Evolutionary conservation across 2,888 invertebrate genomes (phyloP), one percentile per base, ranked within the genome.

Genomic region (Caenorhabditis sp.): DNA sequence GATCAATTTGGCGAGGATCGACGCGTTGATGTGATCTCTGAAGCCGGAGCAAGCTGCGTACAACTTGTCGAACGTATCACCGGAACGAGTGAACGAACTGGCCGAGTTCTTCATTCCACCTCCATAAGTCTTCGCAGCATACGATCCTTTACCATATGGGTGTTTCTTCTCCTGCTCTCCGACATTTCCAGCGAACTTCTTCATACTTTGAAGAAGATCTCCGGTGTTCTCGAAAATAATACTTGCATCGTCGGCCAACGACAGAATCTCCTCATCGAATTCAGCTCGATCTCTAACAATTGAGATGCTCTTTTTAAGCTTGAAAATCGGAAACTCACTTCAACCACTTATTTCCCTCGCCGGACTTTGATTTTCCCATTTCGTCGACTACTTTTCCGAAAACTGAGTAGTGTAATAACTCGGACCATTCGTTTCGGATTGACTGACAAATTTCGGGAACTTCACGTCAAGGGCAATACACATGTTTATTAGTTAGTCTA

Each of bases 141-240:
- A 24, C 24, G 69, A 31, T 28, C 54, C 77, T 49, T 77, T 77
- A n/a, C 69, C 77, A 19, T 77, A 77, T 31, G 69, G 69, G 63
- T 77, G 77, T 54, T 77, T 77, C 63, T 69, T 77, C 63, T 77
- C 77, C 35, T 51, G 51, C n/a, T 77, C 77, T 2, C 77, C 77
- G 26, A 77, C 31, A 7, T 22, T 24, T 6, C 54, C 44, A n/a
- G 63, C 14, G 28, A 69, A 77, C 19, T 61, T 69, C 69, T 77
- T 69, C 38, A 77, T 26, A 35, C 41, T 51, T 31, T 77, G 69
- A 22, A 69, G 51, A 59, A 77, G 54, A 8, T 77, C 77, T 41
- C 49, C 16, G 2, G 69, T 35, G n/a, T 63, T 70, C 12, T 77
- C 77, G 63, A 63, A 77, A 10, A 77, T 35, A n/a, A 77, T 69